Conservation (phyloP, 2,888 invertebrate species). For the Agrochola lychnidis region DNA sequence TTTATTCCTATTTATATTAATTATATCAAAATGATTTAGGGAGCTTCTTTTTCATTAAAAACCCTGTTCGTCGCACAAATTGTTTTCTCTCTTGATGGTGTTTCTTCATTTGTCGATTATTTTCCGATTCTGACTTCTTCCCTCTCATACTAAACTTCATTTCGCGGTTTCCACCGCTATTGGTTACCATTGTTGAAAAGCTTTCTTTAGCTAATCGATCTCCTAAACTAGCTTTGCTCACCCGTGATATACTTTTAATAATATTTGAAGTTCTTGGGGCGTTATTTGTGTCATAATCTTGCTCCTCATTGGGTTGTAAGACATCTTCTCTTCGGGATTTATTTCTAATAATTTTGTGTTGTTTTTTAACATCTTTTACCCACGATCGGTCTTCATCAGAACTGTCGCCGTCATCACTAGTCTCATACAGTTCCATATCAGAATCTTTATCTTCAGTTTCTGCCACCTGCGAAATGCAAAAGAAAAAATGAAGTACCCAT, state of each 20-base stretch:
- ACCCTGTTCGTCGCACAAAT: constrained; percentile 88
- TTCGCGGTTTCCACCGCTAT: constrained; percentile 93
- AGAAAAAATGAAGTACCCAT: not conserved
- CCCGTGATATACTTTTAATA: constrained; percentile 87
- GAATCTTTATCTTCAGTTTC: constrained; percentile 85
- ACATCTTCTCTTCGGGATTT: constrained; percentile 79
- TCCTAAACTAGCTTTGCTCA: constrained; percentile 92
- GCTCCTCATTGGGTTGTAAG: constrained; percentile 70
- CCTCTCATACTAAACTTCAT: constrained; percentile 94
- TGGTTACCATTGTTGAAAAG: constrained; percentile 86
- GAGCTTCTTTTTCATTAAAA: constrained; percentile 81
- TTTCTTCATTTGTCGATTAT: constrained; percentile 91
- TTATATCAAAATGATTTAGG: constrained; percentile 72
- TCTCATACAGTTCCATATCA: constrained; percentile 88
- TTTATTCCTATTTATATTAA: constrained; percentile 49
- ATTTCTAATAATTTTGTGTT: constrained; percentile 92
- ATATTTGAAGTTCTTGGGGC: constrained; percentile 89
- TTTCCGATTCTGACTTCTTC: constrained; percentile 88
- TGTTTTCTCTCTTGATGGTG: constrained; percentile 93
- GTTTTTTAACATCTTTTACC: constrained; percentile 95
- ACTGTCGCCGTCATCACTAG: constrained; percentile 85
- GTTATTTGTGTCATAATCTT: constrained; percentile 78
- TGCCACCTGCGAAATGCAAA: constrained; percentile 73
- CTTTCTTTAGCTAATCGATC: constrained; percentile 93
- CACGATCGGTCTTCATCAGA: constrained; percentile 96